Base-by-base conservation (phyloP, 1,140 invertebrate genomes). In the Drosophila paulistorum region DNA sequence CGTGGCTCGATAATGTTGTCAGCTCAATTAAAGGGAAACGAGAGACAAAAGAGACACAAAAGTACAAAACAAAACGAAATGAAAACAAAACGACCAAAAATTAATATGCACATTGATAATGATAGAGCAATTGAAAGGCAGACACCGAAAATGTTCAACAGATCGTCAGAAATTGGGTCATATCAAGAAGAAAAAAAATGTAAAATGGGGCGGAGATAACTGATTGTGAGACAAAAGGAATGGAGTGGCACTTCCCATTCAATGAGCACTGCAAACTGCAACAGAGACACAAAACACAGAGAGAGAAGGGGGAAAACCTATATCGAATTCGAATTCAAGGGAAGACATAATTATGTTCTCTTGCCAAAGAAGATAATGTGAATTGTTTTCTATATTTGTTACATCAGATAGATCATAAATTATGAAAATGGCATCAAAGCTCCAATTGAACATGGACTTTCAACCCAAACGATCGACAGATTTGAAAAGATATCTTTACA, bases 1-100 rank as follows among this genome's bases (percentile, higher is more conserved):
- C 66, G 73, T 76, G 57, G 42, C 13, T 62, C 73, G 74, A 76
- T 76, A 76, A 76, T 76, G 73, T 70, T 76, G 74, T 76, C 74
- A 76, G 73, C 55, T 70, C 60, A 77, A 76, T 76, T 76, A 76
- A 60, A 76, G 13, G 5, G 11, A 39, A 39, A 13, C 37, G 3
- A 39, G 5, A 39, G 9, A 10, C 37, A 11, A 13, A 3, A 39
- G 11, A 39, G 4, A 39, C 4, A 39, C 37, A 39, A 54, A 55
- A n/a, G 20, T 6, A 13, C 17, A n/a, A 63, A 58, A n/a, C 17
- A 11, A 75, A 62, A 74, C 17, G 11, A 63, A 58, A 11, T 13
- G n/a, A 75, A 62, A 74, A 23, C 11, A 41, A 76, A 69, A 68
- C 66, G 69, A 63, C 69, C 69, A 75, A 62, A 75, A 57, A 69